These are phyloP conservation scores for Mixornis gularis DNA, from an alignment of 2,113 vertebrate species.

Conservation along the genomic window DNA sequence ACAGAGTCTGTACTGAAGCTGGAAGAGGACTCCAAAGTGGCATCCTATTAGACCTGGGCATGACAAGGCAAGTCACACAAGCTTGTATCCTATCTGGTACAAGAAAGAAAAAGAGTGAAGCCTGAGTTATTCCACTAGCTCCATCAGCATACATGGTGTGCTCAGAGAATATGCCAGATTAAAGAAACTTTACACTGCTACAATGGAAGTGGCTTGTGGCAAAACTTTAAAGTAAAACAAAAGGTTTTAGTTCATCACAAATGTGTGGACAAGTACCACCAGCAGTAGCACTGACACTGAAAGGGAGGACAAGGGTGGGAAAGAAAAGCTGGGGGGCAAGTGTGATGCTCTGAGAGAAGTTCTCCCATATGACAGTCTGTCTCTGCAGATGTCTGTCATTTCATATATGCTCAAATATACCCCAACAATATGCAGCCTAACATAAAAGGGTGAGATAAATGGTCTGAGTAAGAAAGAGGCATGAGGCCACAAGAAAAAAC, in stretches of 20 bases:
- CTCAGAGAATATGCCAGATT: neutral
- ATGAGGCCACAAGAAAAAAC: neutral
- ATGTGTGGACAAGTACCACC: neutral
- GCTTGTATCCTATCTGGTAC: rapidly evolving
- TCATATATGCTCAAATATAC: neutral
- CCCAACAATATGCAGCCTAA: neutral
- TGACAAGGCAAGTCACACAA: neutral
- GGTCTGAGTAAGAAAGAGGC: neutral
- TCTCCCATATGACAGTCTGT: neutral
- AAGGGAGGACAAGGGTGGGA: neutral
- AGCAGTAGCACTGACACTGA: neutral
- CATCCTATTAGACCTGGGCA: neutral
- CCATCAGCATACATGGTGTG: neutral
- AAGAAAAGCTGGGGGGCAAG: neutral
- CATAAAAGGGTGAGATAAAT: neutral
- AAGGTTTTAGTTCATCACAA: neutral
- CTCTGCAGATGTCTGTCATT: neutral
- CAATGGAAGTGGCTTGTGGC: neutral
- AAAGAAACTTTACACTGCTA: neutral
- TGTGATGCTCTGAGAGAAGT: neutral
- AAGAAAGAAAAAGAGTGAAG: neutral
- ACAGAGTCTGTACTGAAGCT: neutral
- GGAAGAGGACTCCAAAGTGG: neutral
- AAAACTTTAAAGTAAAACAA: neutral
- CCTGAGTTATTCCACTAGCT: neutral